Conservation (phyloP, 2,888 invertebrate species). For the Apamea monoglypha region DNA sequence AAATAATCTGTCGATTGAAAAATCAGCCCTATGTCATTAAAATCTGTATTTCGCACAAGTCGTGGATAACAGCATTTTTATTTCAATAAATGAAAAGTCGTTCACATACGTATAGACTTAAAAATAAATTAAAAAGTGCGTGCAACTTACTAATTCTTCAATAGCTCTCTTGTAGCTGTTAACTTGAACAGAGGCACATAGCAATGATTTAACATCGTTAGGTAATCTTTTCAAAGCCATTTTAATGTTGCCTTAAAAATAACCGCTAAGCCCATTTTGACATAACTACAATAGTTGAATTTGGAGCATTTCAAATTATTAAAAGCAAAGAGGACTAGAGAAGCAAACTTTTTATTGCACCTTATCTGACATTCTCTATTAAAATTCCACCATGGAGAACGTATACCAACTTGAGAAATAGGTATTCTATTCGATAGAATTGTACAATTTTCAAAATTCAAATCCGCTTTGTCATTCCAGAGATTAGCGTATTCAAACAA, state of each 20-base stretch:
- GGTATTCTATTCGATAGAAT: not conserved
- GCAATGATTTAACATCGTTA: slow-evolving; percentile 85
- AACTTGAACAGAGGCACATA: slow-evolving; percentile 91
- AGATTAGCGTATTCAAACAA: no score
- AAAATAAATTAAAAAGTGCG: not conserved
- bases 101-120: not conserved
- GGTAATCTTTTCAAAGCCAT: slow-evolving; percentile 80
- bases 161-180: slow-evolving; percentile 90
- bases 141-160: slow-evolving; percentile 90
- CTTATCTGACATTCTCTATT: not conserved
- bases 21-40: no score
- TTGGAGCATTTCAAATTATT: slow-evolving; percentile 27
- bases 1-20: no score
- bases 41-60: not conserved
- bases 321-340: slow-evolving; percentile 25
- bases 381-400: slow-evolving; percentile 24
- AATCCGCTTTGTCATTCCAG: no score
- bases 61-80: not conserved
- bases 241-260: slow-evolving; percentile 39
- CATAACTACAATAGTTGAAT: slow-evolving; percentile 37
- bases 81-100: no score
- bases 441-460: no score
- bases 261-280: slow-evolving; percentile 45
- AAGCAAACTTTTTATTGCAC: not conserved
- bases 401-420: not conserved